Evolutionary conservation across 2,113 vertebrate species (phyloP).

Genomic region (Hypanus sabinus): DNA sequence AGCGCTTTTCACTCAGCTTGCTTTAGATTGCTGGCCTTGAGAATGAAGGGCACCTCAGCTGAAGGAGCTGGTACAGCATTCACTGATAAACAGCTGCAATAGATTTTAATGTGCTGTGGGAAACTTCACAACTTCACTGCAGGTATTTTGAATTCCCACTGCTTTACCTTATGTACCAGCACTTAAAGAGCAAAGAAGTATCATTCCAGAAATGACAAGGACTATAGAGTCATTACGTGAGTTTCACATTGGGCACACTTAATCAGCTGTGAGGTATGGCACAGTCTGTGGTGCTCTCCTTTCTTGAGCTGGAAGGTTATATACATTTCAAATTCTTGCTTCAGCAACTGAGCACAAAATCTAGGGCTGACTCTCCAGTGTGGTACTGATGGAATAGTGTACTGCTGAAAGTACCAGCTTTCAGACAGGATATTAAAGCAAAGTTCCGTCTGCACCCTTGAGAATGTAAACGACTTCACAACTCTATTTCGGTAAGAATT

Average conservation of each 20-base stretch:
- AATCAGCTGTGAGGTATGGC: background rate
- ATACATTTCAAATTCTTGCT: background rate
- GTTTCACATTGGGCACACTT: background rate
- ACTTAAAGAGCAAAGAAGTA: background rate
- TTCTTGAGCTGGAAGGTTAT: background rate
- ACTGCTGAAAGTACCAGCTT: background rate
- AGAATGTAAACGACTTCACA: background rate
- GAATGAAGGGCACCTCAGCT: background rate
- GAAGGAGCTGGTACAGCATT: background rate
- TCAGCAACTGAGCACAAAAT: background rate
- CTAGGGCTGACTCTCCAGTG: too few species aligned
- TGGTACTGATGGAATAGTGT: background rate
- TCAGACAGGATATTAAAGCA: background rate
- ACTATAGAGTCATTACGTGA: background rate
- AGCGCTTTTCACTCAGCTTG: background rate
- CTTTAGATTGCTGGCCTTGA: slow-evolving; percentile 6
- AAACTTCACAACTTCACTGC: background rate
- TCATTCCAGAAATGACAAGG: slow-evolving; percentile 23
- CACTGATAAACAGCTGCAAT: slow-evolving; percentile 21
- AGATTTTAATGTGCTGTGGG: slow-evolving; percentile 1
- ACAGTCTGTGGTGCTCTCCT: background rate
- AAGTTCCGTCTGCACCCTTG: too few species aligned
- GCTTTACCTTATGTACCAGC: slow-evolving; percentile 27
- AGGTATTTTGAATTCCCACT: slow-evolving; percentile 22
- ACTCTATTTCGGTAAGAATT: background rate